Percentiles rank a stretch among this genome's conserved stretches.
phyloP scores from a whole-genome alignment of 2,888 invertebrate species.

The Chironomus tentans region DNA sequence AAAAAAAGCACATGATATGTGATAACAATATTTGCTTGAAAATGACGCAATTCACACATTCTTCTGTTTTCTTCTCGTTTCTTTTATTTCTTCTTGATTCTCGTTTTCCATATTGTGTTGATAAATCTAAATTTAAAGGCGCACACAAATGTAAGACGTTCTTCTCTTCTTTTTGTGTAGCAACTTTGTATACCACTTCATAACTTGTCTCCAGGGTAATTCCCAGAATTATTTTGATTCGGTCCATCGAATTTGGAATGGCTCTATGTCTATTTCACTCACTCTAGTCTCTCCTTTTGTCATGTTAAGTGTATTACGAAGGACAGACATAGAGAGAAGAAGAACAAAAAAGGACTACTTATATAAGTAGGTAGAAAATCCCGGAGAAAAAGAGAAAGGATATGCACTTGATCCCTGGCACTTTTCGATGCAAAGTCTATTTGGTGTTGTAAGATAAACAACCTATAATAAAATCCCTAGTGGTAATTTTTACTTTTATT shows the following conservation, averaged over 20 bases:
- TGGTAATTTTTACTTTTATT: slow-evolving; percentile 3
- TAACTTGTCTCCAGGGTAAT: slow-evolving; percentile 18
- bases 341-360: not conserved
- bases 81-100: not conserved
- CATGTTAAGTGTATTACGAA: not conserved
- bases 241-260: not conserved
- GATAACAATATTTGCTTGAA: not conserved
- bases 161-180: not conserved
- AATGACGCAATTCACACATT: slow-evolving; percentile 24
- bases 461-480: slow-evolving; percentile 9
- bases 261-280: not conserved
- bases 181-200: not conserved
- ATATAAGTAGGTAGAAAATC: slow-evolving; percentile 22
- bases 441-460: slow-evolving; percentile 1
- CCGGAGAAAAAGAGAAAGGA: slow-evolving; percentile 8
- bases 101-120: not conserved
- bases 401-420: slow-evolving; percentile 23
- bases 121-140: slow-evolving; percentile 12
- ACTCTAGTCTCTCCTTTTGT: not conserved
- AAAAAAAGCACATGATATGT: not conserved
- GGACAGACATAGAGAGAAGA: not conserved
- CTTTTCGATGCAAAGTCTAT: not conserved
- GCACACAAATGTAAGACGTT: not conserved
- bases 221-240: slow-evolving; percentile 11
- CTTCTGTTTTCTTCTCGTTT: not conserved